These are phyloP conservation scores for Sinelater perroti DNA, from an alignment of 2,888 invertebrate genomes.

Conservation along the genomic window DNA sequence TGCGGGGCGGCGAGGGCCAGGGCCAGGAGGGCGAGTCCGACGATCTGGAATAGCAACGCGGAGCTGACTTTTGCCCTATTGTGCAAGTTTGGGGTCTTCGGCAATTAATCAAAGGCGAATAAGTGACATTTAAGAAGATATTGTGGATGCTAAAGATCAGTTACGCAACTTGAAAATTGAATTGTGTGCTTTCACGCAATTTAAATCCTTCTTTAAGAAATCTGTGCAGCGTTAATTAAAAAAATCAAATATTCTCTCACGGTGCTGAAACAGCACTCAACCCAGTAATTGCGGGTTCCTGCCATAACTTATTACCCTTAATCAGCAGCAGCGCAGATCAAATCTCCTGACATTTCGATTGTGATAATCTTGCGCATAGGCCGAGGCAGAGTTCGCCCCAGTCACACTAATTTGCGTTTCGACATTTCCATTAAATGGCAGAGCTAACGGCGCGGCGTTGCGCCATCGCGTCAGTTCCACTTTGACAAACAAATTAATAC, in stretches of 20 bases:
- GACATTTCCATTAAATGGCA: slow-evolving; percentile 14
- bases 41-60: slow-evolving; percentile 19
- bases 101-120: slow-evolving; percentile 15
- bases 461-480: background rate
- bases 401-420: slow-evolving; percentile 2
- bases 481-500: too few relatives aligned
- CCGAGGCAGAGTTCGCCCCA: too few relatives aligned
- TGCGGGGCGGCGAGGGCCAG: slow-evolving; percentile 48
- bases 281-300: too few relatives aligned
- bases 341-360: slow-evolving; percentile 8
- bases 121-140: slow-evolving; percentile 16
- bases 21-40: slow-evolving; percentile 37
- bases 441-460: slow-evolving; percentile 8
- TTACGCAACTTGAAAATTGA: too few relatives aligned
- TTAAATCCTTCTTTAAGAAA: too few relatives aligned
- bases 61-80: too few relatives aligned
- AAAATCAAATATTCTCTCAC: too few relatives aligned
- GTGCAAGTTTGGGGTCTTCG: background rate
- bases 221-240: too few relatives aligned
- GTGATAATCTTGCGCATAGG: too few relatives aligned
- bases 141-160: too few relatives aligned
- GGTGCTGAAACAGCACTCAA: too few relatives aligned
- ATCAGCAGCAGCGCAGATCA: background rate
- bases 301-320: slow-evolving; percentile 7
- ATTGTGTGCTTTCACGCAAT: too few relatives aligned